Percentiles rank a stretch among this genome's conserved stretches.
These are phyloP conservation scores for Ommatoiulus sabulosus DNA, from an alignment of 2,888 invertebrate species.

Conservation along the genomic window DNA sequence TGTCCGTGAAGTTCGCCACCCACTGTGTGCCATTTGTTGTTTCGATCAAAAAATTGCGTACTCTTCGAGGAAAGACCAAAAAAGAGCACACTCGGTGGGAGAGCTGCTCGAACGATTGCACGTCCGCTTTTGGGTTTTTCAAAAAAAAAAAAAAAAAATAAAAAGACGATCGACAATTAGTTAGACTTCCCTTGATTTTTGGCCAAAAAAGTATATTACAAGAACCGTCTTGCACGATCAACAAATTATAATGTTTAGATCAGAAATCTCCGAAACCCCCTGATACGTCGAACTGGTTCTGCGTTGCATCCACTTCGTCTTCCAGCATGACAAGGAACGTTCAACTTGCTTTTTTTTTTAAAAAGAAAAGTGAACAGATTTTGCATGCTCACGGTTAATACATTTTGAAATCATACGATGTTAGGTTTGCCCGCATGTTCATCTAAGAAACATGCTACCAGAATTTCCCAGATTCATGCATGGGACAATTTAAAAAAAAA, in stretches of 20 bases:
- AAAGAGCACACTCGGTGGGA: conserved; percentile 42
- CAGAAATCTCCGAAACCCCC: conserved; percentile 29
- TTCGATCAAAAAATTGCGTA: conserved; percentile 50
- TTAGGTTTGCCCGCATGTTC: neutral
- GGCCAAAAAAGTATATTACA: conserved; percentile 25
- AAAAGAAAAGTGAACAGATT: conserved; percentile 11
- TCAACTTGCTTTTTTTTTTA: neutral
- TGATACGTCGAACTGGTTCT: conserved; percentile 42
- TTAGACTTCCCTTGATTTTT: conserved; percentile 43
- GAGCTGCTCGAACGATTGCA: conserved; percentile 47
- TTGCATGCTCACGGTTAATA: conserved; percentile 40
- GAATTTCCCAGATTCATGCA: neutral
- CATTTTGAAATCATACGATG: conserved; percentile 1
- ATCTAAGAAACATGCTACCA: neutral
- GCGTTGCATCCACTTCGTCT: conserved; percentile 4
- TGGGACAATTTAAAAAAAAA: neutral
- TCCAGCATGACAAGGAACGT: conserved; percentile 5
- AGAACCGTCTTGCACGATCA: conserved; percentile 41
- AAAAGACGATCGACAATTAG: conserved; percentile 46
- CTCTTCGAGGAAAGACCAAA: conserved; percentile 42
- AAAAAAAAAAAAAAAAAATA: neutral
- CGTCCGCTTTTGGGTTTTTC: neutral
- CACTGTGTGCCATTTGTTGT: conserved; percentile 52
- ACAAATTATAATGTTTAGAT: conserved; percentile 47
- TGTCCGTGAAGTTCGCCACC: conserved; percentile 53